Percentiles rank a stretch among this genome's conserved stretches.
Evolutionary conservation across 2,113 vertebrate genomes (phyloP).

Genomic region (Oncorhynchus nerka): DNA sequence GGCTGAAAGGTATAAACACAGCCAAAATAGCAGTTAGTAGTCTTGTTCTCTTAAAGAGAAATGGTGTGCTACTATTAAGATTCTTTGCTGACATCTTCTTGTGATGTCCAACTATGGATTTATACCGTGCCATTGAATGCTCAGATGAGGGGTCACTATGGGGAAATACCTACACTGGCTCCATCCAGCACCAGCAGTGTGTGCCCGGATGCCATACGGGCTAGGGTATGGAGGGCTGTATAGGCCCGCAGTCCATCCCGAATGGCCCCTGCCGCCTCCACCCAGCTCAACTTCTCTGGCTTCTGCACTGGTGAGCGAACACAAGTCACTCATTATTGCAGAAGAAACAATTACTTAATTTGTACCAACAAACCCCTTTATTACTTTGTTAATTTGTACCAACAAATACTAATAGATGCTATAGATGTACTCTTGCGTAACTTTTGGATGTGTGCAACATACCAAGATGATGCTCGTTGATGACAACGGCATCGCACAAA

Average conservation of each 20-base stretch:
- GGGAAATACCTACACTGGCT: conserved; percentile 82
- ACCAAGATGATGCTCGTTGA: conserved; percentile 90
- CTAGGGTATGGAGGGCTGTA: conserved; percentile 88
- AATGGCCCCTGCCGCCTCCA: conserved; percentile 79
- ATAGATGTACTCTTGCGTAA: conserved; percentile 6
- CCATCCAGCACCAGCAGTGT: conserved; percentile 89
- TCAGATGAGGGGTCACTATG: no score
- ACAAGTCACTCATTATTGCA: neutral
- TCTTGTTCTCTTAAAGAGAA: no score
- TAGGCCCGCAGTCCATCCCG: conserved; percentile 87
- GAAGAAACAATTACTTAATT: no score
- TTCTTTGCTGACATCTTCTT: no score
- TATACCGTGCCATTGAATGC: no score
- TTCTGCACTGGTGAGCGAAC: conserved; percentile 78
- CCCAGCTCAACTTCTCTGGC: conserved; percentile 86
- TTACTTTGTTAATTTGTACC: no score
- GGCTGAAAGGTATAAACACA: conserved; percentile 67
- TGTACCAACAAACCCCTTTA: no score
- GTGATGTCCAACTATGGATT: no score
- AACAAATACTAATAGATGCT: no score
- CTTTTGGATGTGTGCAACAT: conserved; percentile 25
- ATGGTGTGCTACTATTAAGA: no score
- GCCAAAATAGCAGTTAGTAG: neutral
- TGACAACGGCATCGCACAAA: conserved; percentile 80
- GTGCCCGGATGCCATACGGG: conserved; percentile 79